Evolutionary conservation across 2,888 invertebrate genomes (phyloP).

Genomic region (Fragum whitleyi): DNA sequence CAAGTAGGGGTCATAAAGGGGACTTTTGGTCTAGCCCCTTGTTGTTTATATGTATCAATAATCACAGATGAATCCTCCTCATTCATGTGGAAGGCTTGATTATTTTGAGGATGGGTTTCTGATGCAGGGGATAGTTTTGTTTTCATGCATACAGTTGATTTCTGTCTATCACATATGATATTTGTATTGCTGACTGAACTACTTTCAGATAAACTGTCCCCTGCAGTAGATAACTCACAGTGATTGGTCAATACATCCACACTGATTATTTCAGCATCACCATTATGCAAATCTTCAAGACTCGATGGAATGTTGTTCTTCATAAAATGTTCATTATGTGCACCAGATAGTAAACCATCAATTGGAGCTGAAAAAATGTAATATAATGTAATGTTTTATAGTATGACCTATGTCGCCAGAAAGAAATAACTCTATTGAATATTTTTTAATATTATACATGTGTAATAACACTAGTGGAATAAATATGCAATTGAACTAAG

Average conservation of each 20-base stretch:
- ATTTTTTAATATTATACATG: no score
- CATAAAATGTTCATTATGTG: slow-evolving; percentile 55
- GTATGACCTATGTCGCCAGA: no score
- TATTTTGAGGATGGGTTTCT: slow-evolving; percentile 73
- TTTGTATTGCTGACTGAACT: slow-evolving; percentile 34
- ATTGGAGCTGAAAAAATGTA: slow-evolving; percentile 50
- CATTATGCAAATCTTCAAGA: slow-evolving; percentile 43
- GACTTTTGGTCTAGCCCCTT: slow-evolving; percentile 73
- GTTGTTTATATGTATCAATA: slow-evolving; percentile 66
- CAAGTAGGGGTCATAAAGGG: slow-evolving; percentile 43
- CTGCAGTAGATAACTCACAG: slow-evolving; percentile 45
- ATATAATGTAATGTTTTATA: no score
- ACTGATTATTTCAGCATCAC: slow-evolving; percentile 59
- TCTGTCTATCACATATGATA: slow-evolving; percentile 52
- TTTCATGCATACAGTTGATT: slow-evolving; percentile 56
- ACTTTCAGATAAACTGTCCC: slow-evolving; percentile 46
- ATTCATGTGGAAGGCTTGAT: slow-evolving; percentile 69
- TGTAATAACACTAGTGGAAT: no score
- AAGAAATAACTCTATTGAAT: no score
- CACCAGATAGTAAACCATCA: slow-evolving; percentile 63
- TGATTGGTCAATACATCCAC: slow-evolving; percentile 64
- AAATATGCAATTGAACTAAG: no score
- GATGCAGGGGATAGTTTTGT: slow-evolving; percentile 75
- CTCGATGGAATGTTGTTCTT: slow-evolving; percentile 48
- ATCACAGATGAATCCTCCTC: slow-evolving; percentile 54